Evolutionary conservation across 2,113 vertebrate genomes (phyloP).

Genomic region (Dromas ardeola): DNA sequence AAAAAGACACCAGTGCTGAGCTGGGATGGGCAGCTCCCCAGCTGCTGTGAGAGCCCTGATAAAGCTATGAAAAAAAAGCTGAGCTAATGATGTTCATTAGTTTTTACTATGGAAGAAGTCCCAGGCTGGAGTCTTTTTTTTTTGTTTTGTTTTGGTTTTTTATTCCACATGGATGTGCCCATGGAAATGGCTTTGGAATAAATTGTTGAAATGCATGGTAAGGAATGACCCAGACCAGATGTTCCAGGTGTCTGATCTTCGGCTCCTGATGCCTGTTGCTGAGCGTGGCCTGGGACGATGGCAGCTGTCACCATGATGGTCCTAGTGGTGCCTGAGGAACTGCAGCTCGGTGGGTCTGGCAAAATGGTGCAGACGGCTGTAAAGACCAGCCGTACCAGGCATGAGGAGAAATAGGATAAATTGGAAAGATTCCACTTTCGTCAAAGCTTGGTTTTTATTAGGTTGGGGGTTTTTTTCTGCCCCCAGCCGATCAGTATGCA

Average conservation of each 20-base stretch:
- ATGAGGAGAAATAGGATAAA: not conserved
- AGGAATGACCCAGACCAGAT: not conserved
- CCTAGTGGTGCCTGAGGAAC: rapidly evolving
- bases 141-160: too few relatives aligned
- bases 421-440: rapidly evolving
- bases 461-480: not conserved
- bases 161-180: not conserved
- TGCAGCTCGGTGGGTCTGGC: not conserved
- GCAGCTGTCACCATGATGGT: not conserved
- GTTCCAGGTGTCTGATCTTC: not conserved
- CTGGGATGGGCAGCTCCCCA: too few relatives aligned
- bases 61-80: not conserved
- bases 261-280: not conserved
- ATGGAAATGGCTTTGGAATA: not conserved
- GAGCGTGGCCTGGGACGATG: not conserved
- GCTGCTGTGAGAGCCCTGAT: not conserved
- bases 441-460: not conserved
- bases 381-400: not conserved
- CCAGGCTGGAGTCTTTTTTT: not conserved
- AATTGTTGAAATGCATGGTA: not conserved
- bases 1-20: not conserved
- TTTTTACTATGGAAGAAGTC: not conserved
- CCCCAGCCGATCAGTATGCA: not conserved
- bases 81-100: not conserved
- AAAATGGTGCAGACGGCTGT: rapidly evolving